phyloP scores from a whole-genome alignment of 2,113 vertebrate species.

The Indicator maculatus region DNA sequence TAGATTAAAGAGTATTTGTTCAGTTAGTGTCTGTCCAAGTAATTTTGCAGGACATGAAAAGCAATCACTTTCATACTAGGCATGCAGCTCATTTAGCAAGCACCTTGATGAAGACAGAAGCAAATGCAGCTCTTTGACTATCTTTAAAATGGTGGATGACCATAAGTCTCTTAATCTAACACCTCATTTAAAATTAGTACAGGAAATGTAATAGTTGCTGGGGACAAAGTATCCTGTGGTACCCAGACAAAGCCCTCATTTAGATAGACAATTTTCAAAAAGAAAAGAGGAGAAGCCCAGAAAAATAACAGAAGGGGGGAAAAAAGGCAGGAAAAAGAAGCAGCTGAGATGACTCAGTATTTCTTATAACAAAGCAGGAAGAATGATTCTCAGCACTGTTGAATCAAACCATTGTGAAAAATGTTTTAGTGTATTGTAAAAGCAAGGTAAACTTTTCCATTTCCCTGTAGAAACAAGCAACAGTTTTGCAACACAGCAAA shows the following conservation, averaged over 20 bases:
- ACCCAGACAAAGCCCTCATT: not conserved
- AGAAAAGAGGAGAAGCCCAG: not conserved
- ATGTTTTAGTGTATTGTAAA: not conserved
- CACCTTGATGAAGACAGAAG: not conserved
- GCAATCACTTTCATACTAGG: not conserved
- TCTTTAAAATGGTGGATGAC: constrained; percentile 18
- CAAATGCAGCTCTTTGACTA: not conserved
- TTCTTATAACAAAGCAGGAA: not conserved
- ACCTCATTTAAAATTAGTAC: not conserved
- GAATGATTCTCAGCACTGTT: not conserved
- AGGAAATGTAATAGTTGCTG: not conserved
- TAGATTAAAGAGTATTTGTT: not conserved
- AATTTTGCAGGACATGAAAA: not conserved
- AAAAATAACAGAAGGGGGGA: not conserved
- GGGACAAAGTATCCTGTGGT: not conserved
- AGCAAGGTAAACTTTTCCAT: not conserved
- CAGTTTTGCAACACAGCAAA: not conserved
- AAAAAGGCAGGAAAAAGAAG: not conserved
- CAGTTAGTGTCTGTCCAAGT: not conserved
- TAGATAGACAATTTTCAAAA: not conserved
- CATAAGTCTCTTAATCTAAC: not conserved
- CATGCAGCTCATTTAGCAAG: not conserved
- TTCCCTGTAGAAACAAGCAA: not conserved
- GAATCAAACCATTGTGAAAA: not conserved
- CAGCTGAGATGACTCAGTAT: not conserved